Evolutionary conservation across 2,797 vertebrate genomes (phyloP), one percentile per base, ranked within the genome.

Genomic region (Sciaenops ocellatus): DNA sequence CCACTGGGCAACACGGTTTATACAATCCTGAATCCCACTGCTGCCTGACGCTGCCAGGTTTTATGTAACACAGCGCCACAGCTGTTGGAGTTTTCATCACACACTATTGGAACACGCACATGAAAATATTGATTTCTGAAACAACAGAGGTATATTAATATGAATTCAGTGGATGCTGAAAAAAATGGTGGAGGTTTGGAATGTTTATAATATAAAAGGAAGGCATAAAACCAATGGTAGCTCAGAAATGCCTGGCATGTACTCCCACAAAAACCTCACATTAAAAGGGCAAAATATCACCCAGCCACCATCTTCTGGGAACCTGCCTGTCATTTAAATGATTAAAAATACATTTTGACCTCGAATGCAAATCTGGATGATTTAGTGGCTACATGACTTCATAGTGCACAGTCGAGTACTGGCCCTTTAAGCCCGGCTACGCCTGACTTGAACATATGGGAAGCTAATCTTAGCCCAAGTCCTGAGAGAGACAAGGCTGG

Each of bases 381-480:
- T 52, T 76, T 55, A 34, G 4, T 47, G 30, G 38, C 44, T 26
- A 3, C 46, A 75, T 56, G 0, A 62, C 44, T 78, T 69, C 65
- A 51, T 8, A 52, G 63, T 46, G 59, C 52, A 70, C 48, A 54
- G 74, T 52, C 17, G 24, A 11, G 72, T 26, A 55, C 92, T 95
- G 93, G 83, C 95, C 93, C 95, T 96, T 96, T 95, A 96, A 96
- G 90, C 86, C 73, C 22, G 85, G 91, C 91, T 92, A 84, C 54
- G 91, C 91, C 93, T 93, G 92, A 90, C 84, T 92, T 85, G 88
- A 95, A 94, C 95, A 96, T 96, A 95, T 95, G 95, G 94, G 91
- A 92, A 95, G 94, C 94, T 96, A 96, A 96, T 96, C 95, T 96
- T 96, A 96, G 95, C 93, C 85, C 64, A 52, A 84, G 90, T 93